phyloP scores from a whole-genome alignment of 30 jellyfish, hydroid and myxozoan genomes.

The Aurelia sp. region DNA sequence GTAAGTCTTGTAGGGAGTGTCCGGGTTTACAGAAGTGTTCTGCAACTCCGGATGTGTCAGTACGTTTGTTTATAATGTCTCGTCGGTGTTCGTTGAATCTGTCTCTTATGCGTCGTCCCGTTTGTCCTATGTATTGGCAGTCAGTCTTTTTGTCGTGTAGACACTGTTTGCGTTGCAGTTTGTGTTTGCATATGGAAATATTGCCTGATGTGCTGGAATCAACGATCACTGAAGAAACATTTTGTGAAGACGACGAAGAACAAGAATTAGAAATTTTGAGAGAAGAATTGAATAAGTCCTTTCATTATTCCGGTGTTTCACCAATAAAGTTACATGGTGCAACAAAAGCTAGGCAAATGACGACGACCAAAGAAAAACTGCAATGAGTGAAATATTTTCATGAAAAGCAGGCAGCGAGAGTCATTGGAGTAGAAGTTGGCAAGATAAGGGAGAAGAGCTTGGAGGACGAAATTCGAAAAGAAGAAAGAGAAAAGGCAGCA shows the following conservation, averaged over 20 bases:
- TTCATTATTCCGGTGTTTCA: not conserved
- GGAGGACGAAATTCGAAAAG: not conserved
- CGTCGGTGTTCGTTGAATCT: no score
- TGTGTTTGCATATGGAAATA: no score
- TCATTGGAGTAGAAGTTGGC: slow-evolving; percentile 14
- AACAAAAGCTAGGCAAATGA: not conserved
- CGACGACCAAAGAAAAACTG: slow-evolving; percentile 14
- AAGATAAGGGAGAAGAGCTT: not conserved
- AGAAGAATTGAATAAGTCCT: not conserved
- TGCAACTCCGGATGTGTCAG: no score
- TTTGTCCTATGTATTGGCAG: no score
- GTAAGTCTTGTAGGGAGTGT: no score
- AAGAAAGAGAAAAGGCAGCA: slow-evolving; percentile 26
- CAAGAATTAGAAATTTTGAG: not conserved
- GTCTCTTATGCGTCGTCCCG: no score
- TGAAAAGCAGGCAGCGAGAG: slow-evolving; percentile 18
- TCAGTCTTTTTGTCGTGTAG: no score
- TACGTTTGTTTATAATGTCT: no score
- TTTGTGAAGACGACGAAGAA: not conserved
- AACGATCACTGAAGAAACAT: not conserved
- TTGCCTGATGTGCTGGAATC: not conserved
- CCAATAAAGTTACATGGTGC: not conserved
- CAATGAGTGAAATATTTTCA: not conserved
- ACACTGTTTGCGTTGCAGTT: no score
- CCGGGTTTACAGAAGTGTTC: no score